phyloP scores from a whole-genome alignment of 2,797 vertebrate genomes.

The Enteromius paludinosus region DNA sequence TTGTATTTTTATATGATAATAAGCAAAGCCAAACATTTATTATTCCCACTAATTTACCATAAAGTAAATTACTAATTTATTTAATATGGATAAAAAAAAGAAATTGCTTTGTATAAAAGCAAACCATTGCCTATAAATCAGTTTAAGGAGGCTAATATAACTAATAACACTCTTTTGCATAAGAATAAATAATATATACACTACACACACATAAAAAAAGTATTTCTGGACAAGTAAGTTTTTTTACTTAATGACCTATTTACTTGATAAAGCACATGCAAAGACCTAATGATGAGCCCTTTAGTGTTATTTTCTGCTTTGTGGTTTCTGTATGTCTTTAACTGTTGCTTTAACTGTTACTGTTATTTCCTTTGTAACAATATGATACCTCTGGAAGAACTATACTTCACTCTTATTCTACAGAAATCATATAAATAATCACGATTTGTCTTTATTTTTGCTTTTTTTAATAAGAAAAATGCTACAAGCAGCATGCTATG shows the following conservation, averaged over 20 bases:
- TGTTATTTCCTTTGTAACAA: neutral
- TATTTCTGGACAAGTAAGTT: neutral
- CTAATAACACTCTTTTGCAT: neutral
- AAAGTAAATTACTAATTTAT: too few species aligned
- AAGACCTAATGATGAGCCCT: neutral
- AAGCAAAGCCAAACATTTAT: neutral
- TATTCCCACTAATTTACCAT: neutral
- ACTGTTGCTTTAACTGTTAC: neutral
- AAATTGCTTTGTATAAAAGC: neutral
- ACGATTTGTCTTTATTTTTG: neutral
- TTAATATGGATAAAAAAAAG: neutral
- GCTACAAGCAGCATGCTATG: neutral
- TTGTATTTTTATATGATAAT: neutral
- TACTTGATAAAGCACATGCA: neutral
- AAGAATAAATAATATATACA: neutral
- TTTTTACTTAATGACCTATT: neutral
- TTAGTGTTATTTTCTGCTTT: neutral
- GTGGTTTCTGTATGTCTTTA: neutral
- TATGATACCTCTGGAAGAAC: neutral
- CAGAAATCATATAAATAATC: neutral
- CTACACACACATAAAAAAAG: neutral
- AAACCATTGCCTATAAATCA: neutral
- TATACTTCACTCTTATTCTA: neutral
- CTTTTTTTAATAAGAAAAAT: neutral
- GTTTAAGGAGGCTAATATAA: neutral